Conservation (phyloP, 2,113 vertebrate genomes). For the Candoia aspera region DNA sequence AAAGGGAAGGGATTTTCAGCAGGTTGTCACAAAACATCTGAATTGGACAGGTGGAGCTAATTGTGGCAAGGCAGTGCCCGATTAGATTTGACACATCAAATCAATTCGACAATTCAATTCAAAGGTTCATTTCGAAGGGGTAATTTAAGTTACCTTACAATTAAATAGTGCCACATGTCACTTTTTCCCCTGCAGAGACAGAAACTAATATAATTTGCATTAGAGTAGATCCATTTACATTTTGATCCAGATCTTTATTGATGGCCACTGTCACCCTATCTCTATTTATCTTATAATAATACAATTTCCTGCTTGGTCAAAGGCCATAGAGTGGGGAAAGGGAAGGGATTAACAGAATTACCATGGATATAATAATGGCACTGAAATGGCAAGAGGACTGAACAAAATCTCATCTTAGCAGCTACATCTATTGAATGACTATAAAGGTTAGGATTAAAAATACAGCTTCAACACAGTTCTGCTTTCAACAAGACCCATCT, state of each 20-base stretch:
- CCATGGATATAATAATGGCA: neutral
- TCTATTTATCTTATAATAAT: conserved; percentile 18
- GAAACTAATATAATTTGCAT: neutral
- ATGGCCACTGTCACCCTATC: conserved; percentile 30
- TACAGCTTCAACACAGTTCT: neutral
- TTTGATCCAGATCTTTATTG: conserved; percentile 16
- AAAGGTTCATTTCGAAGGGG: no score
- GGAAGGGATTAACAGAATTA: neutral
- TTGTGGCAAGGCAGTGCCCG: no score
- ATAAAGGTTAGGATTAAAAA: neutral
- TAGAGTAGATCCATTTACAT: conserved; percentile 14
- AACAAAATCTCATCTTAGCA: neutral
- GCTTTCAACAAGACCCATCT: neutral
- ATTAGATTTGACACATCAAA: no score
- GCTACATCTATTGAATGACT: neutral
- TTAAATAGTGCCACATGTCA: conserved; percentile 4
- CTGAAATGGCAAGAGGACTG: neutral
- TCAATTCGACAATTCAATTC: no score
- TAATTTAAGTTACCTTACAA: no score
- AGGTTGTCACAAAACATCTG: no score
- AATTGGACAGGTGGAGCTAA: no score
- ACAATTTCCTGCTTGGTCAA: conserved; percentile 18
- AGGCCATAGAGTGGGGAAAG: neutral
- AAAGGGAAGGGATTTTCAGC: no score
- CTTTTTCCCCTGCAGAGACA: conserved; percentile 16